Conservation (phyloP, 1,140 invertebrate genomes). For the Phymastichus coffea region DNA sequence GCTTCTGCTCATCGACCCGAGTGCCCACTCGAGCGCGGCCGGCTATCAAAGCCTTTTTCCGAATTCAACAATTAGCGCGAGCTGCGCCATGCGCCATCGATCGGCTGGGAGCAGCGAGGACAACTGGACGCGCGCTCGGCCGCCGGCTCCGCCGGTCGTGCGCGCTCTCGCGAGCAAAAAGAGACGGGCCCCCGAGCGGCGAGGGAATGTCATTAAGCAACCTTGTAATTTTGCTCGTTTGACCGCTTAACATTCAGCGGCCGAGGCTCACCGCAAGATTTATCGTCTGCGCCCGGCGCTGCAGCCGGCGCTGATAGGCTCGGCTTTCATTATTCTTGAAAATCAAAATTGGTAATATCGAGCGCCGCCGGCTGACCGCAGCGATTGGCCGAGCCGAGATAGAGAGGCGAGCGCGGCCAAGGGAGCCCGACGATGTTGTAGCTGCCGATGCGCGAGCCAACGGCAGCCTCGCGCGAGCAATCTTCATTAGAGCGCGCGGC, state of each 20-base stretch:
- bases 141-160: too few relatives aligned
- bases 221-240: constrained; percentile 57
- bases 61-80: constrained; percentile 29
- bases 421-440: too few relatives aligned
- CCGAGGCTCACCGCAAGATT: constrained; percentile 48
- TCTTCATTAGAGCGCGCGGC: too few relatives aligned
- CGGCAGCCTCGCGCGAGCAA: too few relatives aligned
- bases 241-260: constrained; percentile 50
- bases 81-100: too few relatives aligned
- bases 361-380: too few relatives aligned
- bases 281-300: constrained; percentile 44
- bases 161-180: too few relatives aligned
- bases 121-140: too few relatives aligned
- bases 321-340: constrained; percentile 20
- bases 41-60: constrained; percentile 21
- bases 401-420: too few relatives aligned
- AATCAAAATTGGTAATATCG: constrained; percentile 6
- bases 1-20: constrained; percentile 28
- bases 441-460: too few relatives aligned
- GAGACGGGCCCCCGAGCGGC: constrained; percentile 10
- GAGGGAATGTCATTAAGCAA: constrained; percentile 51
- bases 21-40: background rate
- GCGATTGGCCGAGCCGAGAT: too few relatives aligned
- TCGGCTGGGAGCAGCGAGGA: too few relatives aligned
- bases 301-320: constrained; percentile 26